Percentiles rank a stretch among this genome's conserved stretches.
Conservation (phyloP, 2,113 vertebrate species). For the Calcarius ornatus region DNA sequence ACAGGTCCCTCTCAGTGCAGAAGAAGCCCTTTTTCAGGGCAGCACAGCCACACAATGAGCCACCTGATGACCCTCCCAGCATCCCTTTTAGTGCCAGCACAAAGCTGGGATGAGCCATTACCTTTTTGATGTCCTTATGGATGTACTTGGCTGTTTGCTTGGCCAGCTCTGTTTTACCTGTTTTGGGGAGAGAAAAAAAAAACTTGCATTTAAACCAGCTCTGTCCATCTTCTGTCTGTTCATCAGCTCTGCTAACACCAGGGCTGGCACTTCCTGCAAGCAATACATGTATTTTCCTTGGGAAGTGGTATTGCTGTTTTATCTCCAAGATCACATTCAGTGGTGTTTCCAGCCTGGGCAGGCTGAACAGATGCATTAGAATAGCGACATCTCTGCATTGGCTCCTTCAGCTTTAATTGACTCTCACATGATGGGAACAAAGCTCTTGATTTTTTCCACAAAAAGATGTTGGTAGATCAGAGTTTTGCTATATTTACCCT, state of each 20-base stretch:
- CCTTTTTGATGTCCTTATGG: slow-evolving; percentile 96
- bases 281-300: fast-evolving
- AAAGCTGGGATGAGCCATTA: slow-evolving; percentile 15
- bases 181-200: background rate
- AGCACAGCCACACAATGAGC: background rate
- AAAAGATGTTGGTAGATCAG: background rate
- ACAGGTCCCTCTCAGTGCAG: background rate
- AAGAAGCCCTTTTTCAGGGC: background rate
- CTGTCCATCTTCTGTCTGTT: background rate
- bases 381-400: background rate
- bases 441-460: background rate
- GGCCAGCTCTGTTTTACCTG: slow-evolving; percentile 96
- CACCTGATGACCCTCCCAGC: fast-evolving
- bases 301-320: background rate
- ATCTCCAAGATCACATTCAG: background rate
- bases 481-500: background rate
- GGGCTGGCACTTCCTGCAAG: background rate
- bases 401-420: background rate
- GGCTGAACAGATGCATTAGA: background rate
- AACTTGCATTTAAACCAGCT: background rate
- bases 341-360: background rate
- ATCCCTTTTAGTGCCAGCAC: background rate
- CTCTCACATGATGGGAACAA: background rate
- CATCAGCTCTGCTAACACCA: background rate
- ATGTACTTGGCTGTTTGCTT: slow-evolving; percentile 96